A percentile compares a stretch with the other conserved stretches of the same genome.
Conservation (phyloP, 2,888 invertebrate species). For the Diarsia brunnea region DNA sequence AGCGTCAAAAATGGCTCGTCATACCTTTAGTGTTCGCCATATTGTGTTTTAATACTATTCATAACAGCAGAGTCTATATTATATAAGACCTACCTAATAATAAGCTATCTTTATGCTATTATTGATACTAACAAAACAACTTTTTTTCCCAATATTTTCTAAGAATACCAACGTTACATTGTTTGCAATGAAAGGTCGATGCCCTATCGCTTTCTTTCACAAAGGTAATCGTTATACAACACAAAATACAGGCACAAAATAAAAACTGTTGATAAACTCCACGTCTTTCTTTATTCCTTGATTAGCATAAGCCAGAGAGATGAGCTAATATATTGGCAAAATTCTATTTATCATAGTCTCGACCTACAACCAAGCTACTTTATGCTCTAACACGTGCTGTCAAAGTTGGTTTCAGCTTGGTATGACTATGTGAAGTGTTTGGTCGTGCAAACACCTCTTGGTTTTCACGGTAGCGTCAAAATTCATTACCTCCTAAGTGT, state of each 20-base stretch:
- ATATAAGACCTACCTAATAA: no score
- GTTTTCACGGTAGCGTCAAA: slow-evolving; percentile 65
- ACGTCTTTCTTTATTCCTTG: slow-evolving; percentile 41
- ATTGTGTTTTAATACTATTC: neutral
- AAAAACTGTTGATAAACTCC: slow-evolving; percentile 10
- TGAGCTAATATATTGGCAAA: slow-evolving; percentile 57
- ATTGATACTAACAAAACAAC: neutral
- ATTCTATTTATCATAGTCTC: slow-evolving; percentile 56
- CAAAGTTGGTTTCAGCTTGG: slow-evolving; percentile 36
- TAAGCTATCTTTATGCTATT: neutral
- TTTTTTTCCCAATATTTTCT: neutral
- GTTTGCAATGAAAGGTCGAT: neutral
- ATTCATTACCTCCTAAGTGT: slow-evolving; percentile 69
- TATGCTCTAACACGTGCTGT: slow-evolving; percentile 8
- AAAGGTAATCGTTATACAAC: slow-evolving; percentile 12
- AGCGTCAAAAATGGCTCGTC: neutral
- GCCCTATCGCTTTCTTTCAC: neutral
- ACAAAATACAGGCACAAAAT: slow-evolving; percentile 3
- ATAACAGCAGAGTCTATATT: neutral
- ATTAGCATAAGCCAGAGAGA: slow-evolving; percentile 46
- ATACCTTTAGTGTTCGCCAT: neutral
- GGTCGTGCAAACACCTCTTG: slow-evolving; percentile 58
- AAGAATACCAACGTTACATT: neutral
- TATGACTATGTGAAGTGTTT: slow-evolving; percentile 38
- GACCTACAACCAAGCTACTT: slow-evolving; percentile 7